These are phyloP conservation scores for Isichthys henryi DNA, from an alignment of 2,113 vertebrate genomes.

Conservation along the genomic window DNA sequence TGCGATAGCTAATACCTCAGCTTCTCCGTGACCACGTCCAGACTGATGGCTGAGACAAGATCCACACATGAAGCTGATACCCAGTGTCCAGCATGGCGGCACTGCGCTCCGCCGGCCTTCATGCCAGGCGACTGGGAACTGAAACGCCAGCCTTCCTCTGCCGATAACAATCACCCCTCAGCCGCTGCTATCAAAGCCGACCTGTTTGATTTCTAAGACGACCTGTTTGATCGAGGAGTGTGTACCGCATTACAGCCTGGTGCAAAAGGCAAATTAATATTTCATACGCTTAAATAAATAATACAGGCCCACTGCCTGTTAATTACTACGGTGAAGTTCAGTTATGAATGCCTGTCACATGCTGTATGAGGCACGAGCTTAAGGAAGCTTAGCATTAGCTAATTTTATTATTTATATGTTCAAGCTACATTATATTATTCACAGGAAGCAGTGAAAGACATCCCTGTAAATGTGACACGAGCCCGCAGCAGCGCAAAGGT, in stretches of 20 bases:
- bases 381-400: background rate
- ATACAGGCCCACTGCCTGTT: conserved; percentile 2
- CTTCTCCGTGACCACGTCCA: conserved; percentile 54
- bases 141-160: conserved; percentile 41
- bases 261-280: conserved; percentile 24
- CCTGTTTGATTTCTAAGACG: conserved; percentile 49
- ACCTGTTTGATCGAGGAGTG: conserved; percentile 37
- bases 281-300: conserved; percentile 24
- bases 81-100: conserved; percentile 36
- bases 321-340: conserved; percentile 6
- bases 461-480: background rate
- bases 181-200: background rate
- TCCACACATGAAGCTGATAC: conserved; percentile 49
- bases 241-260: background rate
- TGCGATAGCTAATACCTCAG: conserved; percentile 49
- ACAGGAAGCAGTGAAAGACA: background rate
- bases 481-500: background rate
- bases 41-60: conserved; percentile 46
- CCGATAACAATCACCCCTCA: conserved; percentile 26
- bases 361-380: background rate
- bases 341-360: conserved; percentile 12
- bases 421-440: background rate
- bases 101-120: conserved; percentile 23
- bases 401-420: background rate
- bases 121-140: conserved; percentile 50